Evolutionary conservation across 2,113 vertebrate genomes (phyloP).

Genomic region (Probosciger aterrimus): DNA sequence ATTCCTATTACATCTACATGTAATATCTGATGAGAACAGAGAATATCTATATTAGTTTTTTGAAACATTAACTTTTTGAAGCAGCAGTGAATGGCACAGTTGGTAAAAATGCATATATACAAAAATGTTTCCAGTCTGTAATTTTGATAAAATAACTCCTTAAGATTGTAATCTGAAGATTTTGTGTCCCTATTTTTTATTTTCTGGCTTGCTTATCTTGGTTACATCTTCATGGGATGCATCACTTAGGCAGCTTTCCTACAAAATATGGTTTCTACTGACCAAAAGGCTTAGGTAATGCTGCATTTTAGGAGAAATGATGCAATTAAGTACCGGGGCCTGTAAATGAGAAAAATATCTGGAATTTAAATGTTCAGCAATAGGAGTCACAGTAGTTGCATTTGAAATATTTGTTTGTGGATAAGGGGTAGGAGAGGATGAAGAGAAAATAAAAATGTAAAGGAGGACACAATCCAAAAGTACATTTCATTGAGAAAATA

Average conservation of each 20-base stretch:
- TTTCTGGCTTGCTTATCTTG: background rate
- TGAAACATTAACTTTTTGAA: background rate
- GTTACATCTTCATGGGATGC: rapidly evolving
- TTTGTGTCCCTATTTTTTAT: background rate
- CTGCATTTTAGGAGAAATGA: background rate
- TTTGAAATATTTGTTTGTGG: background rate
- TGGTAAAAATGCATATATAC: background rate
- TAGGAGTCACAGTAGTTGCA: background rate
- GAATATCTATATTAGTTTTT: background rate
- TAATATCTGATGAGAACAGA: background rate
- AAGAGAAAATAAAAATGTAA: background rate
- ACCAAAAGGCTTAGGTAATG: background rate
- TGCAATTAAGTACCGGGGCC: rapidly evolving
- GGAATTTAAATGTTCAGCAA: background rate
- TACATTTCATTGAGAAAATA: background rate
- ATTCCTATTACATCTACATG: background rate
- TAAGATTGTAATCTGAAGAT: background rate
- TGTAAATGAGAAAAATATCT: background rate
- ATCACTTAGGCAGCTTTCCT: background rate
- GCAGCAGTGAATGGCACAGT: background rate
- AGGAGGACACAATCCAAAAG: background rate
- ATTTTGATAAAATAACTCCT: background rate
- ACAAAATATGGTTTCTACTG: rapidly evolving
- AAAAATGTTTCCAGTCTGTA: background rate
- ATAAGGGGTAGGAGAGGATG: background rate